Conservation (phyloP, 2,113 vertebrate species). For the Candoia aspera region DNA sequence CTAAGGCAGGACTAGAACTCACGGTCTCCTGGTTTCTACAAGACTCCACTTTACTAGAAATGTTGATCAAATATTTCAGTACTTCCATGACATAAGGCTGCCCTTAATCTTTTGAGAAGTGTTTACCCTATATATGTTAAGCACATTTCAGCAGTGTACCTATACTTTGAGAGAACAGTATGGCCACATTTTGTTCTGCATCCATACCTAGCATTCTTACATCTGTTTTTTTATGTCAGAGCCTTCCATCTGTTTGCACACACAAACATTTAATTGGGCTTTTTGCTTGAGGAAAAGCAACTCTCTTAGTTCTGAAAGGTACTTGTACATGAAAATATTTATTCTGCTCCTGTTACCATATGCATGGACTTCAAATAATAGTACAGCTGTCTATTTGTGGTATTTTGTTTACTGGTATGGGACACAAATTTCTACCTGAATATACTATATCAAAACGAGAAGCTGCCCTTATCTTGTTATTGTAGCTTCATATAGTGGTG, state of each 20-base stretch:
- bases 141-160: slow-evolving; percentile 49
- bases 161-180: slow-evolving; percentile 48
- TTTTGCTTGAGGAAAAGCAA: background rate
- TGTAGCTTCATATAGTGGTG: background rate
- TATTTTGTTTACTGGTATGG: no score
- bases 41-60: slow-evolving; percentile 63
- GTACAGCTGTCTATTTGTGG: background rate
- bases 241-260: background rate
- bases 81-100: slow-evolving; percentile 52
- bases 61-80: slow-evolving; percentile 64
- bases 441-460: background rate
- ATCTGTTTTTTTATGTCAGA: slow-evolving; percentile 16
- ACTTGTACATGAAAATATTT: background rate
- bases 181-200: slow-evolving; percentile 34
- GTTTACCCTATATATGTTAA: slow-evolving; percentile 66
- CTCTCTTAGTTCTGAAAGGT: background rate
- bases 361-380: background rate
- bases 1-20: no score
- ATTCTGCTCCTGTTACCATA: background rate
- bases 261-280: background rate
- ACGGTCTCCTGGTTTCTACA: no score
- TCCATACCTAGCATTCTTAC: background rate
- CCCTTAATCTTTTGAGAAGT: slow-evolving; percentile 63
- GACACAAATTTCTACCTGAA: background rate
- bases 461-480: background rate